These are phyloP conservation scores for Invenusta paracnida DNA, from an alignment of 2,888 invertebrate species.

Conservation along the genomic window DNA sequence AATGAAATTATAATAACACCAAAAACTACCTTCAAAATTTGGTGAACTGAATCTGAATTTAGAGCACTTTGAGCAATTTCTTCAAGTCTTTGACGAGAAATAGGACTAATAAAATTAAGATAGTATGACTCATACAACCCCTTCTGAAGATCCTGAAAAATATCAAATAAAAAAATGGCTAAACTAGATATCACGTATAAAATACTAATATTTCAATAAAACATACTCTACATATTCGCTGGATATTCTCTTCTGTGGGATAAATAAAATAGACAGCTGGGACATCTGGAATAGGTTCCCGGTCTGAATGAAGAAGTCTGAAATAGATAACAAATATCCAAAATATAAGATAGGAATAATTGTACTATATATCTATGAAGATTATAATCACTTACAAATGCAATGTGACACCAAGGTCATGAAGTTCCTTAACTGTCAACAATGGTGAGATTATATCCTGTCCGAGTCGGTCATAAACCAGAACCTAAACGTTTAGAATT, in stretches of 20 bases:
- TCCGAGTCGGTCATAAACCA: slow-evolving; percentile 89
- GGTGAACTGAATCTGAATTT: slow-evolving; percentile 80
- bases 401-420: slow-evolving; percentile 91
- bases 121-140: slow-evolving; percentile 89
- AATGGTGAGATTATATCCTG: slow-evolving; percentile 97
- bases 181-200: slow-evolving; percentile 9
- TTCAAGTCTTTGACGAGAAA: slow-evolving; percentile 85
- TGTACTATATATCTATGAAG: background rate
- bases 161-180: slow-evolving; percentile 39
- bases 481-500: slow-evolving; percentile 65
- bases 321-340: slow-evolving; percentile 37
- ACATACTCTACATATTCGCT: slow-evolving; percentile 76
- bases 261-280: slow-evolving; percentile 96
- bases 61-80: slow-evolving; percentile 87
- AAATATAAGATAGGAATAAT: slow-evolving; percentile 39
- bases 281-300: slow-evolving; percentile 84
- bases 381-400: slow-evolving; percentile 74
- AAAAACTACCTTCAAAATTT: slow-evolving; percentile 73
- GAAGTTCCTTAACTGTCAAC: slow-evolving; percentile 84
- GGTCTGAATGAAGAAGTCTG: slow-evolving; percentile 61
- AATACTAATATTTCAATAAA: background rate
- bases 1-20: no score
- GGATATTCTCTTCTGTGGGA: slow-evolving; percentile 90
- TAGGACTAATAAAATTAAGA: slow-evolving; percentile 75
- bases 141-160: slow-evolving; percentile 64